Base-by-base conservation (phyloP, 2,888 invertebrate species). In the Rhamphomyia laevipes region DNA sequence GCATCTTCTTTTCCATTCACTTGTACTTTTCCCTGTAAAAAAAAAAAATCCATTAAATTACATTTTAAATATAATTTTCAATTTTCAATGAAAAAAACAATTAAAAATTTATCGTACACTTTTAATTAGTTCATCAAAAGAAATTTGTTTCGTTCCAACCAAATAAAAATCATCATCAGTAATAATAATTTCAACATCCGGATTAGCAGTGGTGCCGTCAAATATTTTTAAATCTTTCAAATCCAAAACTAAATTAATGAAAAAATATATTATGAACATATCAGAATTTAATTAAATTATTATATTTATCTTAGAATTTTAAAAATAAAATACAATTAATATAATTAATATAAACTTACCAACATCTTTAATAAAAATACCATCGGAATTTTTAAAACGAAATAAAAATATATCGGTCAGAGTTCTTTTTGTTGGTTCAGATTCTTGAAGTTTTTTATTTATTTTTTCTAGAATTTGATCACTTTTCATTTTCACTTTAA, bases 151-250 rank as follows among this genome's bases (percentile, higher is more conserved):
- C 4, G 64, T 63, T 43, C 69, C 68, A 33, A 69, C 60, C 55
- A 60, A 47, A 55, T 60, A 67, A 48, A 68, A 68, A 44, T 69
- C 63, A 31, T 68, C 67, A 55, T 68, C 67, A 5, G 59, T 55
- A 41, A 68, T 59, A 11, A 64, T 68, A 4, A 68, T 58, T 45
- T 61, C 62, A 3, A 58, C 66, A 52, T 66, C 67, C 1, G 62
- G 57, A 43, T 48, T 49, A 1, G 53, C 27, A 2, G 58, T 57
- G 31, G 57, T 61, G 21, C 67, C 67, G 44, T 68, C 67, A 49
- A 64, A 68, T 46, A 68, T 64, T 49, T 67, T 65, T 53, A 67
- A 49, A 37, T 65, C 65, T 63, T 69, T 69, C 56, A 69, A 66
- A 63, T 68, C 68, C 52, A 68, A 64, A 52, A 68, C 67, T 68